Base-by-base conservation (phyloP, 1,140 invertebrate species). In the Muscidifurax raptorellus region DNA sequence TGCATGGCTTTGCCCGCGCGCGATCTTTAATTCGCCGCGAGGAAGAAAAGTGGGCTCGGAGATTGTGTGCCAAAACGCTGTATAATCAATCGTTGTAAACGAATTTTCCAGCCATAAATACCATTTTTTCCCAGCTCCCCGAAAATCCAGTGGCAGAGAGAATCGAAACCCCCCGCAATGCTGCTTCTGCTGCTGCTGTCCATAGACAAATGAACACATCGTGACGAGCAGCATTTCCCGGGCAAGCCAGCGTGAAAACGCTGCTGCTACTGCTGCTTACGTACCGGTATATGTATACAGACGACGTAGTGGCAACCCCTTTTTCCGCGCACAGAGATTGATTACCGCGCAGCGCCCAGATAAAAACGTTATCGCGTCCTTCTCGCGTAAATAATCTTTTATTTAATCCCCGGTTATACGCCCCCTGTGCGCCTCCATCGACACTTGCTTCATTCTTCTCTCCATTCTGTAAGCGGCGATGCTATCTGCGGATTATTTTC, bases 401-500 rank as follows among this genome's bases (percentile, higher is more conserved):
- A 91, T 91, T 90, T 92, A 92, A 92, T 92, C 90, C 89, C 81
- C 81, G 82, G 67, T 13, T 64, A 72, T 77, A 87, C 82, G 82
- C 82, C 82, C 83, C 12, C 67, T 27, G 67, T 80, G 74, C 75
- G 78, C 84, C 77, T 32, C 9, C 64, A 13, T n/a, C 86, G 75
- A 86, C 87, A 88, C 74, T 75, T 64, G 66, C 78, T 85, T 82
- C 76, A 84, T 88, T 88, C 52, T 59, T 74, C 77, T 40, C 76
- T 12, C 59, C 44, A 30, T 30, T 75, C 7, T 69, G 67, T 52
- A 30, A 83, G 40, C 85, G 85, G 84, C 87, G 91, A 92, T 92
- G 80, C 86, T 91, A 92, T 93, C 92, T 75, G 22, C 0, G 90
- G 91, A 93, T 92, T 93, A 92, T 93, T 93, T 93, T 92, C 90